Conservation (phyloP, 2,113 vertebrate genomes). For the Numida meleagris region DNA sequence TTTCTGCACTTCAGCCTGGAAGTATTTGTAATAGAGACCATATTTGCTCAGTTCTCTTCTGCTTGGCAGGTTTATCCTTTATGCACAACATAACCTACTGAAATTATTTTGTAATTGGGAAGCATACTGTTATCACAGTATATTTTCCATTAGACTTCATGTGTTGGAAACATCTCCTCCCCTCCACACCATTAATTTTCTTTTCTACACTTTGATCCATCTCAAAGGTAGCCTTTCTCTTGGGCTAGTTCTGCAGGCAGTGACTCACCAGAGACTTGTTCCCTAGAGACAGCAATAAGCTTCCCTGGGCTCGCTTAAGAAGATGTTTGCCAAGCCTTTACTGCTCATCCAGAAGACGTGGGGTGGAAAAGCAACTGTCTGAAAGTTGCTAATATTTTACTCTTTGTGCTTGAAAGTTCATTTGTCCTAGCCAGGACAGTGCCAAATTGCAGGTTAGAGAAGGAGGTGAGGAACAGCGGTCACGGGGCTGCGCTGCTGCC, state of each 20-base stretch:
- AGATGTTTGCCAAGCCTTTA: conserved; percentile 1
- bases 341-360: neutral
- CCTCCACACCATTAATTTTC: neutral
- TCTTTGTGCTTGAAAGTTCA: conserved; percentile 1
- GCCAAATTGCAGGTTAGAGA: neutral
- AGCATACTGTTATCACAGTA: conserved; percentile 24
- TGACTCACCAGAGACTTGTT: conserved; percentile 15
- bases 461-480: neutral
- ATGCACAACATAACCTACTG: conserved; percentile 23
- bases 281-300: conserved; percentile 15
- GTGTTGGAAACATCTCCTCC: neutral
- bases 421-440: neutral
- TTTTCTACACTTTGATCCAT: conserved; percentile 37
- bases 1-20: conserved; percentile 47
- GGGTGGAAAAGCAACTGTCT: neutral
- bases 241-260: conserved; percentile 19
- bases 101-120: conserved; percentile 48
- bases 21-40: conserved; percentile 67
- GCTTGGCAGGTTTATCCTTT: conserved; percentile 50
- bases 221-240: conserved; percentile 31
- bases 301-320: conserved; percentile 43
- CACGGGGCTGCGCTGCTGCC: neutral
- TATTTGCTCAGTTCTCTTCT: conserved; percentile 68
- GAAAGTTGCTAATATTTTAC: conserved; percentile 51
- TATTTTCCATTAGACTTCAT: conserved; percentile 39